These are phyloP conservation scores for Galago senegalensis DNA, from an alignment of 2,797 vertebrate genomes.

Conservation along the genomic window DNA sequence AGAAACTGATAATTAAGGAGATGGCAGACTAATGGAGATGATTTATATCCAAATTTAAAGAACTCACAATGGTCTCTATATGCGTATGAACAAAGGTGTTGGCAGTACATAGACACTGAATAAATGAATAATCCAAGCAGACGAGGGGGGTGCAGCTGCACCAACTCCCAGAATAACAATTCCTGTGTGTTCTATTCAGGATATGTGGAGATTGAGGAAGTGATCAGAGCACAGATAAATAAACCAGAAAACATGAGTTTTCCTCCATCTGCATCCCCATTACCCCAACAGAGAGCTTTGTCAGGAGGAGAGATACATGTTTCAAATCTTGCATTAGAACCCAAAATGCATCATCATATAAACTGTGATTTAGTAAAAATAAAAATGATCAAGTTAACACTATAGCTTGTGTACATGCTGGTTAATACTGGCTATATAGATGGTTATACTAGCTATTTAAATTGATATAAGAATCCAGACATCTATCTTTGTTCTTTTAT, in stretches of 20 bases:
- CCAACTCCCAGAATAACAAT: not conserved
- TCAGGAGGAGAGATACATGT: not conserved
- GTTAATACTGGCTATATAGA: not conserved
- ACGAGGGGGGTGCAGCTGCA: accelerated
- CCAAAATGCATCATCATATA: not conserved
- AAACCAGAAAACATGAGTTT: not conserved
- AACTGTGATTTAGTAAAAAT: not conserved
- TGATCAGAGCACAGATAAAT: not conserved
- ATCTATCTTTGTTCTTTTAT: not conserved
- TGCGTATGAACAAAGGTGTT: not conserved
- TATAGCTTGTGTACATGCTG: too few relatives aligned
- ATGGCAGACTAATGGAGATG: not conserved
- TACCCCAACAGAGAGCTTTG: not conserved
- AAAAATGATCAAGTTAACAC: not conserved
- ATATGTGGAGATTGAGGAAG: not conserved
- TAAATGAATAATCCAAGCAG: not conserved
- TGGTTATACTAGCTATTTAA: not conserved
- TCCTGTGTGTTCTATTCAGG: not conserved
- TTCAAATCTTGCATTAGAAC: not conserved
- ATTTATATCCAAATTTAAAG: not conserved
- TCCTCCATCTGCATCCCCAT: not conserved
- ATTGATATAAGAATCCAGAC: not conserved
- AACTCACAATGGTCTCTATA: not conserved
- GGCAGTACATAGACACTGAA: not conserved
- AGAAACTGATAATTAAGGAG: not conserved